These are phyloP conservation scores for Cremastobaeus sp. DNA, from an alignment of 2,888 invertebrate genomes.

Conservation along the genomic window DNA sequence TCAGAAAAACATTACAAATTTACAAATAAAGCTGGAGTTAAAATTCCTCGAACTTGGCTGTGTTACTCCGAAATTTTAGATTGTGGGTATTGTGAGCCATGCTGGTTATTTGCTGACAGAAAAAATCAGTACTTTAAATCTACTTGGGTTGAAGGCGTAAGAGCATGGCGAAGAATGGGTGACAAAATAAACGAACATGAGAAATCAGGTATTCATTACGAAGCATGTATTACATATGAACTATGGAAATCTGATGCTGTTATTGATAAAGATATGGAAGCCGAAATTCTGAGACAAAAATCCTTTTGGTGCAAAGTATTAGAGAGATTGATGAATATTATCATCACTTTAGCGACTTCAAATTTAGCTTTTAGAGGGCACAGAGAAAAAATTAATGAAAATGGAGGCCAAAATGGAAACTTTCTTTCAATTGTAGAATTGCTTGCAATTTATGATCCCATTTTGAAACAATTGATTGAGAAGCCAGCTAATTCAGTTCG, in stretches of 20 bases:
- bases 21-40: slow-evolving; percentile 31
- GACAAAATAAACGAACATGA: slow-evolving; percentile 56
- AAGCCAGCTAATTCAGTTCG: slow-evolving; percentile 43
- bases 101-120: slow-evolving; percentile 59
- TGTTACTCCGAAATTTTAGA: slow-evolving; percentile 51
- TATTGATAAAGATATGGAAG: slow-evolving; percentile 47
- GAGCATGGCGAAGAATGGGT: slow-evolving; percentile 43
- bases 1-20: slow-evolving; percentile 23
- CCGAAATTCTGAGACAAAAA: slow-evolving; percentile 43
- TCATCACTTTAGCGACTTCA: slow-evolving; percentile 53
- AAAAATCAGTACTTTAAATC: slow-evolving; percentile 36
- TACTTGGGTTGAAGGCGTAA: slow-evolving; percentile 42
- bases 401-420: slow-evolving; percentile 52
- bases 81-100: slow-evolving; percentile 57
- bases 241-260: slow-evolving; percentile 44
- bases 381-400: slow-evolving; percentile 24
- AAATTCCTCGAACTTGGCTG: slow-evolving; percentile 47
- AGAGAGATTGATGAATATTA: slow-evolving; percentile 56
- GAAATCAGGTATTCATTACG: slow-evolving; percentile 27
- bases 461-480: slow-evolving; percentile 50
- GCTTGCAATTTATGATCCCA: slow-evolving; percentile 56
- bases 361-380: slow-evolving; percentile 60
- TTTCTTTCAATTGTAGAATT: slow-evolving; percentile 60
- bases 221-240: slow-evolving; percentile 20
- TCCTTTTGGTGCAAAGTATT: slow-evolving; percentile 58